A percentile compares a stretch with the other conserved stretches of the same genome.
These are phyloP conservation scores for Crax fasciolata DNA, from an alignment of 2,797 vertebrate species.

Conservation along the genomic window DNA sequence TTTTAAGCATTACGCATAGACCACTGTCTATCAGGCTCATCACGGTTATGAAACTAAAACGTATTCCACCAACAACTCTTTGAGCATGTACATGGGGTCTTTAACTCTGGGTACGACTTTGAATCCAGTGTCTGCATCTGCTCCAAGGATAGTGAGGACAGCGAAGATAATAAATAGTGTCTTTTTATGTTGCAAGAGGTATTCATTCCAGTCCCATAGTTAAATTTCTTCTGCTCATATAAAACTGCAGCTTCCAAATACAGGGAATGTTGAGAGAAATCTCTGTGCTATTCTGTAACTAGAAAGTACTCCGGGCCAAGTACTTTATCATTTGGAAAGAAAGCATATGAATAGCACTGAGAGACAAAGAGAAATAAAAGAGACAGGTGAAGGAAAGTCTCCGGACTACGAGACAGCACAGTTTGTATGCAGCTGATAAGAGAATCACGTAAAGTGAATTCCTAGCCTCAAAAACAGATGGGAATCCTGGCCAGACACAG, in stretches of 20 bases:
- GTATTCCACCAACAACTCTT: conserved; percentile 21
- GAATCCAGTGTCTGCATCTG: conserved; percentile 15
- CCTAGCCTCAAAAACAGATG: conserved; percentile 30
- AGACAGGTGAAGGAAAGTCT: conserved; percentile 44
- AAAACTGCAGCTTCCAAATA: conserved; percentile 49
- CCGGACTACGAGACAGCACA: not conserved
- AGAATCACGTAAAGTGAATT: conserved; percentile 31
- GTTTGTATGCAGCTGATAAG: conserved; percentile 25
- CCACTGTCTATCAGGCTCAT: conserved; percentile 27
- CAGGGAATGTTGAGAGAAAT: conserved; percentile 21
- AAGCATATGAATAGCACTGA: not conserved
- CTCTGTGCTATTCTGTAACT: not conserved
- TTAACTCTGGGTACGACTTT: not conserved
- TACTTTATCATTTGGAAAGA: conserved; percentile 4
- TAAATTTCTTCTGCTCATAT: conserved; percentile 46
- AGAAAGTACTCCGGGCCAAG: not conserved
- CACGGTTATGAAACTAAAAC: not conserved
- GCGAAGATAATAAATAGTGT: conserved; percentile 41
- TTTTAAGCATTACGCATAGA: conserved; percentile 63
- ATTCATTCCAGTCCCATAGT: conserved; percentile 8
- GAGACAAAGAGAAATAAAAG: conserved; percentile 26
- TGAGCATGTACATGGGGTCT: not conserved
- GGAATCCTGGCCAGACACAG: conserved; percentile 10
- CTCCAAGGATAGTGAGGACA: conserved; percentile 17
- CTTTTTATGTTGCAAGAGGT: conserved; percentile 50